These are phyloP conservation scores for Cryptocheilus praepositus DNA, from an alignment of 2,888 invertebrate genomes.

Conservation along the genomic window DNA sequence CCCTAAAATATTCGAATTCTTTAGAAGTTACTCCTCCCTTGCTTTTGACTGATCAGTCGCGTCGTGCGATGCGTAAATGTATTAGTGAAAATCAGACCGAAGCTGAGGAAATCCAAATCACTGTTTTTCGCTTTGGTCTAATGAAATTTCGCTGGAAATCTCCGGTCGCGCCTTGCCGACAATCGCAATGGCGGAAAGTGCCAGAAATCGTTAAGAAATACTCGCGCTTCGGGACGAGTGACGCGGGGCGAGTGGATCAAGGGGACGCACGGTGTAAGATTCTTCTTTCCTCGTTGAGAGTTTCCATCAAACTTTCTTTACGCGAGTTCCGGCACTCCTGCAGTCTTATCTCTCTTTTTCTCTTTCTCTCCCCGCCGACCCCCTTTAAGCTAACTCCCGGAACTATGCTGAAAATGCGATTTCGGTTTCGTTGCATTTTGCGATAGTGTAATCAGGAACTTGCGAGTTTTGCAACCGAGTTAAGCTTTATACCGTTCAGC, in stretches of 20 bases:
- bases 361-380: constrained; percentile 18
- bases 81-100: too few species aligned
- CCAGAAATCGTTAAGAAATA: constrained; percentile 24
- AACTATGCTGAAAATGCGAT: constrained; percentile 46
- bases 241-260: constrained; percentile 5
- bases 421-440: constrained; percentile 36
- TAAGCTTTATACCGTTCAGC: constrained; percentile 14
- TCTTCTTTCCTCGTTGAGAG: constrained; percentile 32
- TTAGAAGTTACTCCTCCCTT: too few species aligned
- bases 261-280: constrained; percentile 26
- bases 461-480: constrained; percentile 38
- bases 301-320: constrained; percentile 44
- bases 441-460: constrained; percentile 38
- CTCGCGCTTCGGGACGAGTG: constrained; percentile 24
- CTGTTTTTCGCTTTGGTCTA: too few species aligned
- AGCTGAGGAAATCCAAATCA: too few species aligned
- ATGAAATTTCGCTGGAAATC: constrained; percentile 6
- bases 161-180: background rate
- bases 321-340: constrained; percentile 36
- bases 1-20: too few species aligned
- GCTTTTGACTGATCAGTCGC: too few species aligned
- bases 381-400: constrained; percentile 34
- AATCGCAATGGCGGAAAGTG: background rate
- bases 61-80: too few species aligned
- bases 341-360: constrained; percentile 31